Conservation (phyloP, 2,113 vertebrate genomes). For the Atherinomorus stipes region DNA sequence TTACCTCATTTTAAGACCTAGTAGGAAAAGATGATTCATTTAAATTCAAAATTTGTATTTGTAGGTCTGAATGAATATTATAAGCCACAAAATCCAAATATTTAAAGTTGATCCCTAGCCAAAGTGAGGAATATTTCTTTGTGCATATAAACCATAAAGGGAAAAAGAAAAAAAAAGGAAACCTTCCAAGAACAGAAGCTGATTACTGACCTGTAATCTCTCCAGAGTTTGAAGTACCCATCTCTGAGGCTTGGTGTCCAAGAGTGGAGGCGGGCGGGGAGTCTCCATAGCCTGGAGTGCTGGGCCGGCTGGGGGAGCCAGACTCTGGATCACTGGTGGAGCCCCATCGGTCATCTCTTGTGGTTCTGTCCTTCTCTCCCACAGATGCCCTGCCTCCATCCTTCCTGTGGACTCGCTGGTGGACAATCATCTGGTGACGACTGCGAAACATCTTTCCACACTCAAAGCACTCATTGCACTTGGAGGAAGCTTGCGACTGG, state of each 20-base stretch:
- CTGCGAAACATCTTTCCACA: constrained; percentile 96
- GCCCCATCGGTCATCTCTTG: constrained; percentile 81
- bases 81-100: too few relatives aligned
- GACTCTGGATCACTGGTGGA: constrained; percentile 91
- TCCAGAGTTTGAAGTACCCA: constrained; percentile 73
- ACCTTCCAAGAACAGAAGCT: neutral
- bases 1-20: too few relatives aligned
- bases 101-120: too few relatives aligned
- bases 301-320: constrained; percentile 86
- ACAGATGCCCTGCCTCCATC: constrained; percentile 79
- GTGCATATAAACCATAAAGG: too few relatives aligned
- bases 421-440: constrained; percentile 95
- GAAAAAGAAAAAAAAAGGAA: neutral
- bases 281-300: constrained; percentile 89
- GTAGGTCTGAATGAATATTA: too few relatives aligned
- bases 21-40: too few relatives aligned
- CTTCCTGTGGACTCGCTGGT: constrained; percentile 91
- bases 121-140: too few relatives aligned
- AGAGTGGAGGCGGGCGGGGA: constrained; percentile 84
- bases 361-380: constrained; percentile 67
- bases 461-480: constrained; percentile 92
- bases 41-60: too few relatives aligned
- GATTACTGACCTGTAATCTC: constrained; percentile 62
- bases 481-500: constrained; percentile 78
- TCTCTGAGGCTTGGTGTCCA: constrained; percentile 86